phyloP scores from a whole-genome alignment of 2,797 vertebrate species.

The Cyclura pinguis region DNA sequence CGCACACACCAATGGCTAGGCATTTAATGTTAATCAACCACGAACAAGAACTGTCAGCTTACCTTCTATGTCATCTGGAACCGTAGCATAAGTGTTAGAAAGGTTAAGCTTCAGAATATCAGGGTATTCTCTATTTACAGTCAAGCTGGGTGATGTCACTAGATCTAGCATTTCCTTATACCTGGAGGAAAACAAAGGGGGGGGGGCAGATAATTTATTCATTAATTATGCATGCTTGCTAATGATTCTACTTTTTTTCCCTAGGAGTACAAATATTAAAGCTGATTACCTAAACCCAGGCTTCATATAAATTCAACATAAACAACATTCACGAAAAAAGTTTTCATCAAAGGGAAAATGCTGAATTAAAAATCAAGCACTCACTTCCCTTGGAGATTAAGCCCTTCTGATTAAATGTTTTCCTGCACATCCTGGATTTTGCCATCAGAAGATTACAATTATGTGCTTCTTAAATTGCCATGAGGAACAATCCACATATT shows the following conservation, averaged over 20 bases:
- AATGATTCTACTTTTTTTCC: conserved; percentile 75
- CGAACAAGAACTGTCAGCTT: conserved; percentile 65
- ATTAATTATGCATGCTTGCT: conserved; percentile 79
- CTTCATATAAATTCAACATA: conserved; percentile 81
- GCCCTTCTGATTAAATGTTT: conserved; percentile 70
- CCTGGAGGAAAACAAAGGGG: conserved; percentile 81
- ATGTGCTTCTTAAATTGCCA: conserved; percentile 39
- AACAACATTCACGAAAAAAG: conserved; percentile 76
- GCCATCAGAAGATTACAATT: conserved; percentile 58
- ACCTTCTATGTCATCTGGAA: conserved; percentile 84
- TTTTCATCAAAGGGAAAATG: conserved; percentile 79
- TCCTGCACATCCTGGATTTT: conserved; percentile 61
- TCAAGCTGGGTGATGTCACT: conserved; percentile 84
- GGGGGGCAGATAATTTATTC: conserved; percentile 76
- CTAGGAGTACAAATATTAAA: conserved; percentile 83
- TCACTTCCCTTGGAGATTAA: conserved; percentile 70
- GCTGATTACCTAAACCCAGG: conserved; percentile 78
- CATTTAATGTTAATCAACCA: conserved; percentile 51
- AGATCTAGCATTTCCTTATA: conserved; percentile 89
- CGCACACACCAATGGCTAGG: accelerated
- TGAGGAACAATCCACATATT: conserved; percentile 23
- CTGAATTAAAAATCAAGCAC: conserved; percentile 75
- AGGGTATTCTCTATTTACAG: conserved; percentile 78
- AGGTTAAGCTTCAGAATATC: conserved; percentile 76
- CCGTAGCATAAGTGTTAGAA: conserved; percentile 69